Evolutionary conservation across 2,113 vertebrate genomes (phyloP), one percentile per base, ranked within the genome.

Genomic region (Macrotis lagotis): DNA sequence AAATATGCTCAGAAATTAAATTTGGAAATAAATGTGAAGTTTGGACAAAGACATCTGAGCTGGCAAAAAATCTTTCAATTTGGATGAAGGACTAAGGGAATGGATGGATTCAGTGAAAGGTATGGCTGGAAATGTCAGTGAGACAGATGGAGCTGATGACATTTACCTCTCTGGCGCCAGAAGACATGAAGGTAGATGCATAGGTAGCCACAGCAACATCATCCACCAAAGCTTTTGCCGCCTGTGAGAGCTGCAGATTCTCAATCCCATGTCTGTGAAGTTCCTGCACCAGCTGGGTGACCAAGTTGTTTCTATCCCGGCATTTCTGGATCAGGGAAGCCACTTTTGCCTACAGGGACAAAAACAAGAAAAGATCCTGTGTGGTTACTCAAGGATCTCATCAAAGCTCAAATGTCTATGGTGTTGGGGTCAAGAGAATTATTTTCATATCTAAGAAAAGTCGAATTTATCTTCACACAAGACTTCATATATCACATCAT

Each of bases 271-370:
- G 97, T 92, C 94, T 95, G 26, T 47, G 95, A 93, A 99, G 98
- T 66, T 98, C 96, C 0, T 25, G 96, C 25, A 98, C 96, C 97
- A 99, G 97, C 92, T 95, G 98, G 0, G 16, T 94, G 96, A 99
- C 98, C 92, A 99, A 91, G 93, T 2, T 90, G 98, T 99, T 99
- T 95, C 99, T 98, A 96, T 99, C 98, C 92, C 95, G 97, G 97
- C 99, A 99, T 98, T 99, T 99, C 66, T 26, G 96, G 88, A 98
- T 98, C 97, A 99, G 98, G 53, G 98, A 99, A 12, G 99, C 98
- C 96, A 98, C 92, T 74, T 98, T 98, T 94, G 98, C 98, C 98
- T 98, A 83, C 4, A 91, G 50, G 44, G 24, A 51, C 0, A 14
- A 94, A 94, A 48, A 92, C 1, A 88, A 31, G 25, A 90, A 28